Conservation (phyloP, 2,113 vertebrate species). For the Takifugu flavidus region DNA sequence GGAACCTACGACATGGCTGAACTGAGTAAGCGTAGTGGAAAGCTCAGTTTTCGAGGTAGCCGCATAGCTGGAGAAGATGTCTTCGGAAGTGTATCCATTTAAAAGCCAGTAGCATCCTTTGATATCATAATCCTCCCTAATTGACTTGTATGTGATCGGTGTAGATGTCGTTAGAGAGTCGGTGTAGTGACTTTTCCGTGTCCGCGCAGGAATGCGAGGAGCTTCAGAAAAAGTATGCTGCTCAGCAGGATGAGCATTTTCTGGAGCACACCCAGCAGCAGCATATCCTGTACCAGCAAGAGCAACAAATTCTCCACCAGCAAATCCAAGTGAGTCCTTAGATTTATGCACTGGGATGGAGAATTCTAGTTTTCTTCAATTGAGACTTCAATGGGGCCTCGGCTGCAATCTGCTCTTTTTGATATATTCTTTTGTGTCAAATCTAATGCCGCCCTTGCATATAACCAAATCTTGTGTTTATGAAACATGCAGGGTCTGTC, state of each 20-base stretch:
- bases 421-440: no score
- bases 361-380: no score
- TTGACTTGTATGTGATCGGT: background rate
- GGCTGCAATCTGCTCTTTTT: no score
- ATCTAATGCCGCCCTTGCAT: background rate
- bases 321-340: slow-evolving; percentile 85
- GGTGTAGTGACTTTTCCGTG: slow-evolving; percentile 6
- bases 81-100: no score
- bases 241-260: slow-evolving; percentile 85
- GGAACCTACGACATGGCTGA: no score
- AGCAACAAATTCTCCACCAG: slow-evolving; percentile 94
- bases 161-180: background rate
- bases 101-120: no score
- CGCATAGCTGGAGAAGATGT: no score
- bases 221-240: slow-evolving; percentile 96
- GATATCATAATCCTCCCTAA: no score
- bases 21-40: no score
- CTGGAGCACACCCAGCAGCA: slow-evolving; percentile 98
- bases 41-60: no score
- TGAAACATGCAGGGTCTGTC: slow-evolving; percentile 79
- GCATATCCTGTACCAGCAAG: slow-evolving; percentile 97
- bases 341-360: background rate
- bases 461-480: background rate
- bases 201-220: slow-evolving; percentile 90
- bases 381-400: no score